A percentile compares a stretch with the other conserved stretches of the same genome.
Conservation (phyloP, 2,888 invertebrate species). For the Parelbella ahira region DNA sequence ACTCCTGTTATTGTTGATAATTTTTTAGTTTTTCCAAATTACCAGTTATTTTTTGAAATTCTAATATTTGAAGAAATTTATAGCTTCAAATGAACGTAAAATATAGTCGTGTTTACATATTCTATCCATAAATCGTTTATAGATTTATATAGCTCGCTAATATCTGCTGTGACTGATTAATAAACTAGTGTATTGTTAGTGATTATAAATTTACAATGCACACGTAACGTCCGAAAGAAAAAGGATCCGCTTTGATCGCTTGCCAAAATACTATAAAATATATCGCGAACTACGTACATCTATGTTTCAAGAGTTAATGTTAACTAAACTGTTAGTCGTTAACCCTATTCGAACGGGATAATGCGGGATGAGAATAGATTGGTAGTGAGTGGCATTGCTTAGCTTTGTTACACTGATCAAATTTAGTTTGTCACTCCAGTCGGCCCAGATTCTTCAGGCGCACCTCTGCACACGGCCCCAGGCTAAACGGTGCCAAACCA, state of each 20-base stretch:
- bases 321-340: slow-evolving; percentile 24
- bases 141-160: slow-evolving; percentile 12
- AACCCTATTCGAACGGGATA: slow-evolving; percentile 24
- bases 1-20: too few species aligned
- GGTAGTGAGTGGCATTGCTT: slow-evolving; percentile 54
- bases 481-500: slow-evolving; percentile 63
- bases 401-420: slow-evolving; percentile 72
- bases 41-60: too few species aligned
- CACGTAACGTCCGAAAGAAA: slow-evolving; percentile 9
- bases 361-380: slow-evolving; percentile 33
- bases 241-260: slow-evolving; percentile 26
- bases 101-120: slow-evolving; percentile 2
- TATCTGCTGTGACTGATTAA: background rate
- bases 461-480: slow-evolving; percentile 75
- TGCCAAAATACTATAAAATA: slow-evolving; percentile 23
- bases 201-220: slow-evolving; percentile 16
- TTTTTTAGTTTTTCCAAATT: too few species aligned
- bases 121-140: slow-evolving; percentile 11
- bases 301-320: slow-evolving; percentile 22
- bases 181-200: slow-evolving; percentile 14
- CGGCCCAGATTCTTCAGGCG: slow-evolving; percentile 72
- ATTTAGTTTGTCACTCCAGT: slow-evolving; percentile 80
- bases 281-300: slow-evolving; percentile 14
- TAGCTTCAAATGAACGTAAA: too few species aligned
- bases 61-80: too few species aligned